Evolutionary conservation across 2,888 invertebrate species (phyloP).

Genomic region (Dryococelus australis): DNA sequence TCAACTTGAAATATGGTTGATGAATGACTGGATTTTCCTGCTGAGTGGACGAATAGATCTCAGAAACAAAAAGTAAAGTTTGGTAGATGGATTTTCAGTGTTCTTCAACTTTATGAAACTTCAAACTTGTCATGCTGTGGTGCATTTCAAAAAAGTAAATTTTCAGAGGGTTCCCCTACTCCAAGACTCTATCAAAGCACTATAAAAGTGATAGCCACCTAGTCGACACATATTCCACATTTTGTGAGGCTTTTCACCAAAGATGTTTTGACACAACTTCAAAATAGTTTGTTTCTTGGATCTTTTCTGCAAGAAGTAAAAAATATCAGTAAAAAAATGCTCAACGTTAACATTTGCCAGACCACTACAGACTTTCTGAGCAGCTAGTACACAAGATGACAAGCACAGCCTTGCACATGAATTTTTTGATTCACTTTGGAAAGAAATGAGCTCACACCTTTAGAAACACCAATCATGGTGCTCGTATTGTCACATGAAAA

Average conservation of each 20-base stretch:
- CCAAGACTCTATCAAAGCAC: constrained; percentile 7
- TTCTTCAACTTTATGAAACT: background rate
- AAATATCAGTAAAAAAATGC: background rate
- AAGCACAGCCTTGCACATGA: background rate
- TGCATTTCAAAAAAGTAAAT: background rate
- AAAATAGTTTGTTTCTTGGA: background rate
- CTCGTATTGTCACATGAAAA: background rate
- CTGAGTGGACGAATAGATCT: background rate
- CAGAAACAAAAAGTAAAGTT: background rate
- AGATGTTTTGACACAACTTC: constrained; percentile 3
- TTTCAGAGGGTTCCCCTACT: background rate
- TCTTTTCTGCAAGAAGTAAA: constrained; percentile 20
- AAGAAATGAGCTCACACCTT: background rate
- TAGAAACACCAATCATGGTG: background rate
- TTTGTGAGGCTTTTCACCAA: constrained; percentile 20
- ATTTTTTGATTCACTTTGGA: background rate
- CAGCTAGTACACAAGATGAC: background rate
- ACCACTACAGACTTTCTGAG: background rate
- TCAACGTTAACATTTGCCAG: background rate
- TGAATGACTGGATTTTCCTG: background rate
- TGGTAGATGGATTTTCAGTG: background rate
- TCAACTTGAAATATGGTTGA: background rate
- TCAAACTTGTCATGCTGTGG: background rate
- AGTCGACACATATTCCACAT: background rate
- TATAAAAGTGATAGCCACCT: background rate